Evolutionary conservation across 1,140 invertebrate genomes (phyloP), one percentile per base, ranked within the genome.

Genomic region (Teleopsis dalmanni): DNA sequence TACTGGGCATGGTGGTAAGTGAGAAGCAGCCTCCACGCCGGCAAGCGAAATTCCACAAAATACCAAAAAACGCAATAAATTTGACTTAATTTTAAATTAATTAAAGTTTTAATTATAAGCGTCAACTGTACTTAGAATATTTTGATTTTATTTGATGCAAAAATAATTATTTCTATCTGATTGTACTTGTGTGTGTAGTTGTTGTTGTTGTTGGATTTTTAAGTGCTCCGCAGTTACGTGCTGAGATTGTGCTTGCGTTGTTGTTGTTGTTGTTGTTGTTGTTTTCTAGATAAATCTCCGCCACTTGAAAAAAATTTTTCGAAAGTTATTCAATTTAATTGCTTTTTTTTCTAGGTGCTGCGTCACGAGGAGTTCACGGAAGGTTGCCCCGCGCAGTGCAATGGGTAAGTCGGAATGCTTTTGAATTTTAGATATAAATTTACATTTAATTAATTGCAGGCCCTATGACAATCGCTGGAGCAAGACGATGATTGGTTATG

Each of bases 401-500:
- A 98, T 81, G 95, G 95, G 91, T 95, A 77, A 78, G 72, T 22
- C 3, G 4, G 27, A 41, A 22, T 36, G 16, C 33, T 31, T 41
- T 23, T 7, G 31, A 10, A 10, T 18, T 49, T 19, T 35, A 36
- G 10, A 38, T 11, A 13, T 52, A 41, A 13, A 16, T 22, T 35
- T 44, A n/a, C 10, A 22, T 14, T 18, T 27, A 21, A 11, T 25
- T 18, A 18, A 45, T 43, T 54, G 11, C 47, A 92, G 91, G 33
- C 93, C 93, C 14, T 98, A 97, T 75, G 89, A 91, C 65, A 95
- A 94, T 56, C 85, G 89, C 56, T 99, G 96, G 96, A 96, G 91
- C 62, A 99, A 99, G 75, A 98, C 96, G 0, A 99, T 99, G 95
- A 81, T 98, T 38, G 96, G 95, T 10, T 99, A 96, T 78, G 95